Evolutionary conservation across 2,797 vertebrate species (phyloP).

Genomic region (Thalassophryne amazonica): DNA sequence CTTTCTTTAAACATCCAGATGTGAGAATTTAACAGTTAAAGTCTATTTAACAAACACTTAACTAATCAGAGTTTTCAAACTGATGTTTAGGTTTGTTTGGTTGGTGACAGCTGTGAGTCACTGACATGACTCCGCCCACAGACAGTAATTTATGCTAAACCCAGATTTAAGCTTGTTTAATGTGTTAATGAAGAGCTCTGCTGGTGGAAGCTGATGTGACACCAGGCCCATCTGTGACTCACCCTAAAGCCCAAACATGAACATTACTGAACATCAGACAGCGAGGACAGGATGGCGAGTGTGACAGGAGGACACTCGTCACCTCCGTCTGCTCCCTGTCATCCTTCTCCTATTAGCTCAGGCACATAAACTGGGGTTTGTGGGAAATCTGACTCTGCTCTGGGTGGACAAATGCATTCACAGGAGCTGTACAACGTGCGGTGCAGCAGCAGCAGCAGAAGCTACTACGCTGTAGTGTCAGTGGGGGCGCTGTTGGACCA

Average conservation of each 20-base stretch:
- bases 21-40: conserved; percentile 2
- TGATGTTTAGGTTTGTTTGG: neutral
- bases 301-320: conserved; percentile 23
- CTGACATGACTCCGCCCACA: conserved; percentile 31
- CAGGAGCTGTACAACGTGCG: too few species aligned
- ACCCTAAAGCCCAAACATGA: conserved; percentile 58
- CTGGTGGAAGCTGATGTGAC: conserved; percentile 50
- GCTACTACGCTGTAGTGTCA: too few species aligned
- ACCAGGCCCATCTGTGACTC: conserved; percentile 60
- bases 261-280: conserved; percentile 45
- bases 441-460: too few species aligned
- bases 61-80: conserved; percentile 23
- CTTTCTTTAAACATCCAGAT: too few species aligned
- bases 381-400: too few species aligned
- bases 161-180: conserved; percentile 55
- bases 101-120: conserved; percentile 23
- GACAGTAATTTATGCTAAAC: conserved; percentile 53
- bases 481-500: too few species aligned
- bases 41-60: neutral
- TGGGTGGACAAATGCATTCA: too few species aligned
- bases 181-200: conserved; percentile 61
- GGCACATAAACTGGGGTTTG: too few species aligned
- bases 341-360: neutral
- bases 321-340: conserved; percentile 17
- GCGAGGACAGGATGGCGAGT: neutral